Evolutionary conservation across 2,113 vertebrate species (phyloP).

Genomic region (Mola mola): DNA sequence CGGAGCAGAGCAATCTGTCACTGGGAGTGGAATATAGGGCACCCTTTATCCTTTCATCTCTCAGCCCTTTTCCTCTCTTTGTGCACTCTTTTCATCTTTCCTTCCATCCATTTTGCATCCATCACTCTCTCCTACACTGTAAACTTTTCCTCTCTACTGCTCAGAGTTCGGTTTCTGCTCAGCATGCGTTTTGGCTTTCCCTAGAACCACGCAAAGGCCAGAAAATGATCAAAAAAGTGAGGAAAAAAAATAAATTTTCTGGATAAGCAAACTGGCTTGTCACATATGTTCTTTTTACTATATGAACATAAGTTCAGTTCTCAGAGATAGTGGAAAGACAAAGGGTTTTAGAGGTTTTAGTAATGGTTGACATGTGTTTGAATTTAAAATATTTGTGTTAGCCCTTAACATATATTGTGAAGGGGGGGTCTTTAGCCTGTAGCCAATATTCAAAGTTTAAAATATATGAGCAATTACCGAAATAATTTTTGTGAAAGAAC

Average conservation of each 20-base stretch:
- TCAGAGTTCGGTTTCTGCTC: no score
- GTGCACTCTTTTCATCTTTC: constrained; percentile 29
- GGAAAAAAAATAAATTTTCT: constrained; percentile 19
- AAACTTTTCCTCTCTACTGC: neutral
- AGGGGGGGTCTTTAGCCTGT: neutral
- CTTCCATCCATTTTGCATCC: constrained; percentile 4
- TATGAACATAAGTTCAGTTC: constrained; percentile 8
- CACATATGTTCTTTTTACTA: constrained; percentile 3
- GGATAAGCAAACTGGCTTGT: constrained; percentile 36
- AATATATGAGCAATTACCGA: constrained; percentile 7
- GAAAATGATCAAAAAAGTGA: constrained; percentile 28
- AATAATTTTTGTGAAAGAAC: constrained; percentile 11
- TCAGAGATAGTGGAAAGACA: constrained; percentile 4
- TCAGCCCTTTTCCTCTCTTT: constrained; percentile 32
- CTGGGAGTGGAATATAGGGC: constrained; percentile 47
- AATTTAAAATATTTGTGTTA: constrained; percentile 31
- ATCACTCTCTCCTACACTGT: constrained; percentile 8
- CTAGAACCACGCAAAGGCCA: no score
- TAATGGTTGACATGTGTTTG: constrained; percentile 46
- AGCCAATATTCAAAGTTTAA: constrained; percentile 24
- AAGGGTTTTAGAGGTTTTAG: constrained; percentile 12
- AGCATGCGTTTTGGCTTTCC: no score
- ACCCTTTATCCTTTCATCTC: constrained; percentile 50
- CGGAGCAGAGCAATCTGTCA: constrained; percentile 58
- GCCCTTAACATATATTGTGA: neutral